These are phyloP conservation scores for Bufotes viridis DNA, from an alignment of 2,797 vertebrate genomes.

Conservation along the genomic window DNA sequence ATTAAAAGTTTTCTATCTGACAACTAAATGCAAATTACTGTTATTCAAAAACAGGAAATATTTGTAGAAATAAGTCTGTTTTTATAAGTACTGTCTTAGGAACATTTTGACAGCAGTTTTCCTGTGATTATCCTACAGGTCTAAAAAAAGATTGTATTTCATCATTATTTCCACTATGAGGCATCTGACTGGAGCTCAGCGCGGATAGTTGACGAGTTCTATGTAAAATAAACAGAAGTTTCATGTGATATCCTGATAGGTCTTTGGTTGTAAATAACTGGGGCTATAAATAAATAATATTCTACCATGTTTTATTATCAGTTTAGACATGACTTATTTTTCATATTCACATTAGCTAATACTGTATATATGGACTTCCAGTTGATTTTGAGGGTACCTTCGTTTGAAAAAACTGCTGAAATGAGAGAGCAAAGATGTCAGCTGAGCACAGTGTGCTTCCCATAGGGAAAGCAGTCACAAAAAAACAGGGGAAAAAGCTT, in stretches of 20 bases:
- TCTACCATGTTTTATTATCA: not conserved
- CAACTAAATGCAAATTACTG: constrained; percentile 36
- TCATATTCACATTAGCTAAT: not conserved
- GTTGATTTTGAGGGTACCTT: not conserved
- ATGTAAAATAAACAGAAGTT: constrained; percentile 30
- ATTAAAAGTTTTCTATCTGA: constrained; percentile 4
- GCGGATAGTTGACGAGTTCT: constrained; percentile 22
- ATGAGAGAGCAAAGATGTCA: not conserved
- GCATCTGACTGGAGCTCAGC: not conserved
- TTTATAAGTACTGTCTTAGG: constrained; percentile 47
- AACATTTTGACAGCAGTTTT: constrained; percentile 36
- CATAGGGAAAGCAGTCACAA: too few relatives aligned
- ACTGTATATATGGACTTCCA: not conserved
- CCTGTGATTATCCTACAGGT: constrained; percentile 35
- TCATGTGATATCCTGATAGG: not conserved
- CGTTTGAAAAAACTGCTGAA: not conserved
- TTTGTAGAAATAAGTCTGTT: constrained; percentile 20
- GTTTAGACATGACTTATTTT: not conserved
- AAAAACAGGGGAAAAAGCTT: too few relatives aligned
- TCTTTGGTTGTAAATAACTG: not conserved
- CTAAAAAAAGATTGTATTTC: not conserved
- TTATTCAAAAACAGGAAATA: constrained; percentile 55
- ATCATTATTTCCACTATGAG: constrained; percentile 10
- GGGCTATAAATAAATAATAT: not conserved
- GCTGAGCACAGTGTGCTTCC: too few relatives aligned